Conservation (phyloP, 2,888 invertebrate genomes). For the Eupithecia insigniata region DNA sequence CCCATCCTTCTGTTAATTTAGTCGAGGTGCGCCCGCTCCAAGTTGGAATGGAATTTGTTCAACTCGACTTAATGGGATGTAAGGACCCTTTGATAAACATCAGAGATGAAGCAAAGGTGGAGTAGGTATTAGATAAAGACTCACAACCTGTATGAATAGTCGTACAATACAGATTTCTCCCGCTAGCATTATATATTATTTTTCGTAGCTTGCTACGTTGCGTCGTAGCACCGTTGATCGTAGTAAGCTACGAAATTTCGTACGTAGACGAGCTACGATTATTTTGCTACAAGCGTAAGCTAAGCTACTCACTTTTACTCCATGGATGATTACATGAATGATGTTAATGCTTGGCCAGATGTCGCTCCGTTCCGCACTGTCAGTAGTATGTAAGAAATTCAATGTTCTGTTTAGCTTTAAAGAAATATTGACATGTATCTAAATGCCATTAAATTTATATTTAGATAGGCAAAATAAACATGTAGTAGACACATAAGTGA, state of each 20-base stretch:
- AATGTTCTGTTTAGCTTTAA: no score
- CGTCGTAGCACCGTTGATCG: not conserved
- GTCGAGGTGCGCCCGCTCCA: conserved; percentile 24
- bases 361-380: no score
- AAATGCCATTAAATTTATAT: no score
- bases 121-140: conserved; percentile 13
- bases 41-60: conserved; percentile 39
- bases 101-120: conserved; percentile 44
- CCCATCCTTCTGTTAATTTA: conserved; percentile 29
- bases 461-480: no score
- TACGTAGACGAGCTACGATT: conserved; percentile 2
- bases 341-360: no score
- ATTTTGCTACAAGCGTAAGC: not conserved
- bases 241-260: conserved; percentile 7
- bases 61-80: conserved; percentile 69
- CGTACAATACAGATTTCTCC: not conserved
- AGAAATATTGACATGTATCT: no score
- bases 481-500: no score
- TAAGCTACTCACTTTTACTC: no score
- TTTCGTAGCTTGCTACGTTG: not conserved
- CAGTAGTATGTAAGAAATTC: no score
- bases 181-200: not conserved
- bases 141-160: not conserved
- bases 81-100: conserved; percentile 61
- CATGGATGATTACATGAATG: no score